A percentile compares a stretch with the other conserved stretches of the same genome.
phyloP scores from a whole-genome alignment of 2,113 vertebrate species.

The Meleagris gallopavo region DNA sequence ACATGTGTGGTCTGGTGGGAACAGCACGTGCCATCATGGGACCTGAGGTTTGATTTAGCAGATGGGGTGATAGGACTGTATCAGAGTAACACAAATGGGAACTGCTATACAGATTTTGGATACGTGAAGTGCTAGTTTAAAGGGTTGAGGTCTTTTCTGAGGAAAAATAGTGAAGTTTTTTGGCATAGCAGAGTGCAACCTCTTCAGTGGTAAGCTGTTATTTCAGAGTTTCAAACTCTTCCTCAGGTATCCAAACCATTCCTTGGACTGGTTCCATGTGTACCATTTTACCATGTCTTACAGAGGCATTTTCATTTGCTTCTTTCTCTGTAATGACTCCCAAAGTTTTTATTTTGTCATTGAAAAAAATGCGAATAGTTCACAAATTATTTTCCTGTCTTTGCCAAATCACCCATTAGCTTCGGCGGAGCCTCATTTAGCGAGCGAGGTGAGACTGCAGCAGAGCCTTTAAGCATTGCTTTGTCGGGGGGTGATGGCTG shows the following conservation, averaged over 20 bases:
- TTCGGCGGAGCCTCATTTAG: not conserved
- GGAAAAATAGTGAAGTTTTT: not conserved
- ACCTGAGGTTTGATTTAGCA: not conserved
- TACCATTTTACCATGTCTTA: not conserved
- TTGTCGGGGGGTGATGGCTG: not conserved
- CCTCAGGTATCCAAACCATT: not conserved
- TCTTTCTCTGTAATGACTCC: not conserved
- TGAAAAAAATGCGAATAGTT: slow-evolving; percentile 34
- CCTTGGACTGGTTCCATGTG: not conserved
- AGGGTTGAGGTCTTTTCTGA: not conserved
- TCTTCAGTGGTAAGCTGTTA: not conserved
- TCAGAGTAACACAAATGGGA: not conserved
- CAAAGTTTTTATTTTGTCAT: slow-evolving; percentile 2
- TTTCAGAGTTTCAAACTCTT: not conserved
- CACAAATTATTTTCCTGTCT: slow-evolving; percentile 24
- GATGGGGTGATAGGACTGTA: not conserved
- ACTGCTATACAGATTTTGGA: not conserved
- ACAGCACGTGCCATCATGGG: not conserved
- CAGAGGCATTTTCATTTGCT: not conserved
- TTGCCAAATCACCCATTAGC: slow-evolving; percentile 57
- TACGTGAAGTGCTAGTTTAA: not conserved
- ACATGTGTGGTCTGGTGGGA: not conserved
- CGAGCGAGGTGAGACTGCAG: not conserved
- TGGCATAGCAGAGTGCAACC: not conserved
- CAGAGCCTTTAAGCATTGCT: not conserved